These are phyloP conservation scores for Oscheius sp. DNA, from an alignment of 1,140 invertebrate genomes.

Conservation along the genomic window DNA sequence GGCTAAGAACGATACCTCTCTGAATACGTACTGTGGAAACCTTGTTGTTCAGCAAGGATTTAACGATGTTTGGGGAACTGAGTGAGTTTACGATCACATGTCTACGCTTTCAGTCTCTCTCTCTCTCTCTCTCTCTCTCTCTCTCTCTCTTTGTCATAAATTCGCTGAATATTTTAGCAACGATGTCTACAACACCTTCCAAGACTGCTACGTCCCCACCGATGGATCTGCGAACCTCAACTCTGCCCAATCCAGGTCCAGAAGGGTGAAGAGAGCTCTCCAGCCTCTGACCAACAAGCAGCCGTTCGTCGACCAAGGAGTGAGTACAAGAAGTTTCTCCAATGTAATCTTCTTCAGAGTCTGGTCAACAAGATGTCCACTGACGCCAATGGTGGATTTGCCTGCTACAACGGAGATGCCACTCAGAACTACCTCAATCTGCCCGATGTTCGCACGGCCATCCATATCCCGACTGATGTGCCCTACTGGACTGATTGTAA, in stretches of 20 bases:
- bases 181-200: slow-evolving; percentile 43
- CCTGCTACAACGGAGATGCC: slow-evolving; percentile 37
- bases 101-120: no score
- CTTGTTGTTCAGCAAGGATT: slow-evolving; percentile 40
- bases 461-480: slow-evolving; percentile 19
- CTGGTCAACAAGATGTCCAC: slow-evolving; percentile 52
- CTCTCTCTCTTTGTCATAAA: neutral
- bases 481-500: slow-evolving; percentile 28
- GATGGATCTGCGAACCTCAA: neutral
- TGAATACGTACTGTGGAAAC: slow-evolving; percentile 25
- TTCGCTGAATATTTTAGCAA: slow-evolving; percentile 32
- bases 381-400: slow-evolving; percentile 35
- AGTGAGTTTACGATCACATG: no score
- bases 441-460: slow-evolving; percentile 15
- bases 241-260: neutral
- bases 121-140: no score
- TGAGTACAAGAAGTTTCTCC: neutral
- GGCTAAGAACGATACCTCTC: slow-evolving; percentile 25
- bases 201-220: slow-evolving; percentile 37
- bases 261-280: slow-evolving; percentile 28
- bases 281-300: slow-evolving; percentile 2
- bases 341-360: slow-evolving; percentile 41
- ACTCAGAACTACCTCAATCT: slow-evolving; percentile 29
- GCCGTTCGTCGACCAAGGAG: slow-evolving; percentile 34
- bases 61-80: slow-evolving; percentile 37